These are phyloP conservation scores for Mechanitis messenoides DNA, from an alignment of 2,888 invertebrate species.

Conservation along the genomic window DNA sequence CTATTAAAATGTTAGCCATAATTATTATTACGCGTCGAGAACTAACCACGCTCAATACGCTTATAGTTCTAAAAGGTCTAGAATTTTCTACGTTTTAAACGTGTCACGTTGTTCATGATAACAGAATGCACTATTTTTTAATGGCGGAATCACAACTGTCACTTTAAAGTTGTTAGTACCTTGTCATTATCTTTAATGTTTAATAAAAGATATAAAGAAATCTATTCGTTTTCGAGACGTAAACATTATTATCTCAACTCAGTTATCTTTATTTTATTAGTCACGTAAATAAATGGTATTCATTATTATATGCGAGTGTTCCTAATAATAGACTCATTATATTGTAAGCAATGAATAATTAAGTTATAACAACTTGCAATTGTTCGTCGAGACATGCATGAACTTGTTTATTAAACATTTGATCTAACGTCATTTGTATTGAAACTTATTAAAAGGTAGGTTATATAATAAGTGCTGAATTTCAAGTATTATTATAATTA, in stretches of 20 bases:
- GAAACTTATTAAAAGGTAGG: too few species aligned
- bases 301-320: conserved; percentile 12
- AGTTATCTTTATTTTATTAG: conserved; percentile 9
- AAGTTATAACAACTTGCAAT: conserved; percentile 23
- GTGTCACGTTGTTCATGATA: conserved; percentile 28
- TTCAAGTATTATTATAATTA: too few species aligned
- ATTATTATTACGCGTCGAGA: conserved; percentile 19
- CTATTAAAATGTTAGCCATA: conserved; percentile 18
- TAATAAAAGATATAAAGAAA: not conserved
- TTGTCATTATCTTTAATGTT: too few species aligned
- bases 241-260: not conserved
- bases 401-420: not conserved
- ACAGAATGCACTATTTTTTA: conserved; percentile 3
- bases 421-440: not conserved
- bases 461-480: too few species aligned
- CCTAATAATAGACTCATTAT: conserved; percentile 31
- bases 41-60: conserved; percentile 48
- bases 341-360: conserved; percentile 25
- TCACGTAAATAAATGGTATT: conserved; percentile 17
- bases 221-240: conserved; percentile 2
- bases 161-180: too few species aligned
- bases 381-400: conserved; percentile 10
- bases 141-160: too few species aligned
- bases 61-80: conserved; percentile 29
- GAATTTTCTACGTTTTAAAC: conserved; percentile 28